phyloP scores from a whole-genome alignment of 2,113 vertebrate genomes.

The Prunella fulvescens region DNA sequence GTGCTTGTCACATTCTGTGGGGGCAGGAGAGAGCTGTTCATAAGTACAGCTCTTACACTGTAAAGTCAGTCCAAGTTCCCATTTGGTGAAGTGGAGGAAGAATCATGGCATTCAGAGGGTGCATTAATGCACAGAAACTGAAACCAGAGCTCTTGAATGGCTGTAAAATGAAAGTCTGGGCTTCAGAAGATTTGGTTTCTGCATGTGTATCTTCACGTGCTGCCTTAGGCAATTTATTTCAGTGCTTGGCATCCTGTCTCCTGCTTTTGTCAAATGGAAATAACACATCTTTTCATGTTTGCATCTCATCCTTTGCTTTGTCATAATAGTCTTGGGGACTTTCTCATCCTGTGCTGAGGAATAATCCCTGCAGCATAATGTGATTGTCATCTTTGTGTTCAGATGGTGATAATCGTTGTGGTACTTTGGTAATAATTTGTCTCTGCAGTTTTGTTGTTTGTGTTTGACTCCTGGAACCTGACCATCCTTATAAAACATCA shows the following conservation, averaged over 20 bases:
- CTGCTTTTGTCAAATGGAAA: slow-evolving; percentile 13
- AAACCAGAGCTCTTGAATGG: neutral
- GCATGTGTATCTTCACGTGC: neutral
- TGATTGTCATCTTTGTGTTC: neutral
- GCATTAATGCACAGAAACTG: neutral
- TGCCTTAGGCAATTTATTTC: slow-evolving; percentile 10
- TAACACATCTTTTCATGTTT: neutral
- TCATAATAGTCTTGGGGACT: neutral
- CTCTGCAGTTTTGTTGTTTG: neutral
- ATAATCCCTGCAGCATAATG: neutral
- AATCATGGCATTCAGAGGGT: neutral
- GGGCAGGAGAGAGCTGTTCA: neutral
- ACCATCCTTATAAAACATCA: neutral
- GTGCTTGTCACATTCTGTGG: accelerated
- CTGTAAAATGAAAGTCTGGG: neutral
- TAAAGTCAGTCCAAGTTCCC: neutral
- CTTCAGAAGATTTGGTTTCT: slow-evolving; percentile 6
- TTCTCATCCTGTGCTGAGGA: neutral
- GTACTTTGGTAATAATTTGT: neutral
- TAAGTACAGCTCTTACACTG: neutral
- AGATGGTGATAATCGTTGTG: neutral
- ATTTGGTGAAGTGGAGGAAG: neutral
- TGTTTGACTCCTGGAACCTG: neutral
- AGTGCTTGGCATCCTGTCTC: neutral
- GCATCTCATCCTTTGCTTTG: neutral